Percentiles rank a stretch among this genome's conserved stretches.
These are phyloP conservation scores for Cisticola juncidis DNA, from an alignment of 2,113 vertebrate species.

Conservation along the genomic window DNA sequence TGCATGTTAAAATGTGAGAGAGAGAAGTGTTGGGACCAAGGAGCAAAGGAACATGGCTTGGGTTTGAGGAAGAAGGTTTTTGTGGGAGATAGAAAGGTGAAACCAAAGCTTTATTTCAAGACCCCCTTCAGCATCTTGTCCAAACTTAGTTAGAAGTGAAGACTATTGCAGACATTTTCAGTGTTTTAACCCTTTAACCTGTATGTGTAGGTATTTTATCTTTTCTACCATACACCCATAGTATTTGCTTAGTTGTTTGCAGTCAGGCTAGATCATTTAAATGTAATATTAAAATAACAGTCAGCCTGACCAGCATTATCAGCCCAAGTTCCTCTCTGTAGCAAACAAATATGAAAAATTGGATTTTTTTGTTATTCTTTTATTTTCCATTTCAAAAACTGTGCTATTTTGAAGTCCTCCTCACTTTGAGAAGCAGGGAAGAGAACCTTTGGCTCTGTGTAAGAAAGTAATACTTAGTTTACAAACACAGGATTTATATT, in stretches of 20 bases:
- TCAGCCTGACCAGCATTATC: neutral
- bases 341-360: neutral
- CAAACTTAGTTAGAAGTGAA: neutral
- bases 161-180: neutral
- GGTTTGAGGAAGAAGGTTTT: neutral
- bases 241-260: neutral
- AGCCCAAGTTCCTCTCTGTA: neutral
- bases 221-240: neutral
- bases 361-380: neutral
- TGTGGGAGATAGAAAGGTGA: neutral
- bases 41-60: neutral
- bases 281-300: neutral
- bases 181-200: constrained; percentile 1
- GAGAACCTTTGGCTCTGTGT: neutral
- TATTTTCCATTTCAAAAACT: constrained; percentile 36
- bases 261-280: neutral
- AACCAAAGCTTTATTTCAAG: constrained; percentile 49
- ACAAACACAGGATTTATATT: neutral
- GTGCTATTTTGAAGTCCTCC: neutral
- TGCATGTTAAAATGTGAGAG: constrained; percentile 43
- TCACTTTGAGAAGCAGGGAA: neutral
- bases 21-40: neutral
- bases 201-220: neutral
- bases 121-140: neutral
- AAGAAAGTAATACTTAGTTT: neutral